Base-by-base conservation (phyloP, 2,888 invertebrate genomes). In the Ecdyonurus torrentis region DNA sequence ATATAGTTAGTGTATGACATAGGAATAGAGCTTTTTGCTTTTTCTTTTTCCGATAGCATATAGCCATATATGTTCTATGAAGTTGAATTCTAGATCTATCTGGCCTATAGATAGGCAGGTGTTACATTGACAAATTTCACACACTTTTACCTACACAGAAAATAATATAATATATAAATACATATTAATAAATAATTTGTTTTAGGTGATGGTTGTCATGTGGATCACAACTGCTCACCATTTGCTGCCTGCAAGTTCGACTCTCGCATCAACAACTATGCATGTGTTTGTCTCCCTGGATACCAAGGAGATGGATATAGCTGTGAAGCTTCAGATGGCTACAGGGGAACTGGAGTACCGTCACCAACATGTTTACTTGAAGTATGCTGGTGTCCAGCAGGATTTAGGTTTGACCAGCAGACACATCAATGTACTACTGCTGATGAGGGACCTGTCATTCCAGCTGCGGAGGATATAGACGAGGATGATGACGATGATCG, bases 311-410 rank as follows among this genome's bases (percentile, higher is more conserved):
- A 82, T 71, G 79, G 80, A 2, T 68, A 69, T 61, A 67, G 69
- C 58, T 77, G 73, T 60, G 59, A 52, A 0, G 63, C 64, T 10
- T 52, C 60, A 1, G 55, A 63, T 10, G 50, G 25, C 2, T 37
- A 65, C 65, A 58, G 66, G 63, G 67, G 59, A 58, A 66, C 62
- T 53, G 63, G 18, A 74, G 3, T 81, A 80, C 69, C 73, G 69
- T 22, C 81, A 80, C 70, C 76, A 76, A 63, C 76, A 59, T 81
- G 82, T 69, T 66, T 75, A 2, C 65, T 73, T 1, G 76, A 73
- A 24, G 69, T 73, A 64, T 87, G 87, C 70, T 80, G 79, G 75
- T 87, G 87, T 72, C 78, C 79, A 2, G 67, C 69, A 25, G 82
- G 81, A 19, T 84, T 78, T 73, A 71, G 73, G n/a, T 77, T 76